phyloP scores from a whole-genome alignment of 2,113 vertebrate species.

The Capra hircus region DNA sequence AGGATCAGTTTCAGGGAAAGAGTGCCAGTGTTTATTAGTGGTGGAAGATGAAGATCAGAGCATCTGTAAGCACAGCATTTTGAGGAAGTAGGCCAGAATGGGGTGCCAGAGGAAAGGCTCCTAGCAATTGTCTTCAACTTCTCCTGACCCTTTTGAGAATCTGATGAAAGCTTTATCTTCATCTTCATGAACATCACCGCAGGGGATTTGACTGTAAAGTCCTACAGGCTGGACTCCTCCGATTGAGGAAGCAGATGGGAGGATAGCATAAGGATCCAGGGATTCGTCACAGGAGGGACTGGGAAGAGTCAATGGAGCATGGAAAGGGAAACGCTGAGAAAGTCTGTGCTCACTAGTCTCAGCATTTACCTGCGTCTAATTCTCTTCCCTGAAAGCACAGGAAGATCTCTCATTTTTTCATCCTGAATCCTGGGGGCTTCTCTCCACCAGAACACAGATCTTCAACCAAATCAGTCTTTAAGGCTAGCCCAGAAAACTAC shows the following conservation, averaged over 20 bases:
- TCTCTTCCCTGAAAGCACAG: neutral
- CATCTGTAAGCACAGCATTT: neutral
- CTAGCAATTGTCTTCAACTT: neutral
- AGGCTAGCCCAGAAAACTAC: neutral
- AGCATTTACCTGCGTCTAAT: neutral
- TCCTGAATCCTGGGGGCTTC: neutral
- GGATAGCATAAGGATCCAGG: neutral
- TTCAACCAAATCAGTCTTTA: neutral
- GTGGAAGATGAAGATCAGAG: neutral
- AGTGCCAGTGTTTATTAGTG: neutral
- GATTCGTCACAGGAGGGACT: neutral
- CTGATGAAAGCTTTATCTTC: neutral
- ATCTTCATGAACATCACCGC: neutral
- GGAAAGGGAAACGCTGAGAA: rapidly evolving
- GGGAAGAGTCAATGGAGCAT: neutral
- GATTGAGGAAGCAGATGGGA: neutral
- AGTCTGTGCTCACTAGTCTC: neutral
- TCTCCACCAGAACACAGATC: neutral
- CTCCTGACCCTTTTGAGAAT: neutral
- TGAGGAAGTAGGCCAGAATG: neutral
- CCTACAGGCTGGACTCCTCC: neutral
- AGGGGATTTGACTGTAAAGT: neutral
- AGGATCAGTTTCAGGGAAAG: neutral
- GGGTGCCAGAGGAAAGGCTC: neutral
- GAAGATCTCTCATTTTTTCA: neutral